Evolutionary conservation across 2,797 vertebrate genomes (phyloP), one percentile per base, ranked within the genome.

Genomic region (Pangasius krempfi): DNA sequence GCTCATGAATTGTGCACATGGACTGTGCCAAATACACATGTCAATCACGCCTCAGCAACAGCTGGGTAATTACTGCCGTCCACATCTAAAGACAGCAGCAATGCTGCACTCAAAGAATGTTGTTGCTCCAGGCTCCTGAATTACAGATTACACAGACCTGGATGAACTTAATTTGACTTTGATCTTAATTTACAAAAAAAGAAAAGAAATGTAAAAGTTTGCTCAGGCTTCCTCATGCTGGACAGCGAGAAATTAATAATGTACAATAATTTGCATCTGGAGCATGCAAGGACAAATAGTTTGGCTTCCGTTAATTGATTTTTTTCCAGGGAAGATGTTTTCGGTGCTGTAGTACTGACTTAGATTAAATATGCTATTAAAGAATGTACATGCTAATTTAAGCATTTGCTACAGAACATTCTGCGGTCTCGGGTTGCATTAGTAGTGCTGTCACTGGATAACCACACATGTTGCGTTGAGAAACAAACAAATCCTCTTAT

Each of bases 121-220:
- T 89, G 90, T 93, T 89, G 94, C 95, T 94, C 64, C 87, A 47
- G 94, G 95, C 94, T 85, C 88, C 89, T 87, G 91, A 92, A 93
- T 92, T 93, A 90, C 93, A 94, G 92, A 93, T 94, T 94, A 93
- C 94, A 94, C 87, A 88, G 93, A 95, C 94, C 95, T 93, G 92
- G 86, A 91, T 94, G 88, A 88, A 92, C 94, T 92, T 94, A 87
- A 94, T 93, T 93, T 92, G 91, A 90, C 95, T 96, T 95, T 96
- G 93, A 96, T 95, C 92, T 92, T 91, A 87, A 90, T 91, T 90
- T 91, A 90, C 88, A 58, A 79, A 90, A 88, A 88, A 92, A 78
- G 88, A 90, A 89, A 92, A 92, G 80, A 44, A 94, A 94, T 94
- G 62, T 88, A 90, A 91, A 90, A 90, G 89, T 90, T 92, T 84